Conservation (phyloP, 2,888 invertebrate genomes). For the Caenorhabditis zanzibari region DNA sequence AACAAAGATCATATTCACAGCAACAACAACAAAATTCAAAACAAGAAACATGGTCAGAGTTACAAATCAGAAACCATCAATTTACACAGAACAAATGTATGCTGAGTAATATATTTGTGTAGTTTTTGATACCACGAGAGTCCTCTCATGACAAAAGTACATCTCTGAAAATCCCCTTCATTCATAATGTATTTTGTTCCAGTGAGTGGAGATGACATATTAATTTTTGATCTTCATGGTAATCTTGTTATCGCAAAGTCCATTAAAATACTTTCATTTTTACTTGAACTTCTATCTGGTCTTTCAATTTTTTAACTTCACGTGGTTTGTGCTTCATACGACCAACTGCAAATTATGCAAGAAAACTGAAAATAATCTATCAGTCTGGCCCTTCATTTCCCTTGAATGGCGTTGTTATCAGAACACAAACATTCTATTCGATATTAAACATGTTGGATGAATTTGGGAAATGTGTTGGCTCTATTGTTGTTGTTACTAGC, state of each 20-base stretch:
- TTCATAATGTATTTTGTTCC: constrained; percentile 5
- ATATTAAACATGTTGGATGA: not conserved
- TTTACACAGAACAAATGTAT: too few species aligned
- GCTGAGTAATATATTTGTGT: not conserved
- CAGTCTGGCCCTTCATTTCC: too few species aligned
- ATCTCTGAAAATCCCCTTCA: too few species aligned
- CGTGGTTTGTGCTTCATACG: not conserved
- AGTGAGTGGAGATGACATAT: not conserved
- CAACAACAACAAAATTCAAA: too few species aligned
- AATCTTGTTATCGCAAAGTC: constrained; percentile 11
- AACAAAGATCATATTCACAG: too few species aligned
- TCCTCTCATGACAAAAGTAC: too few species aligned
- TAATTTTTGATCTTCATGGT: constrained; percentile 1
- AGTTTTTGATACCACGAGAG: not conserved
- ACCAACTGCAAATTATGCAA: not conserved
- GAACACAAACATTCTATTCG: too few species aligned
- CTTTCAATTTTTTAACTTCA: not conserved
- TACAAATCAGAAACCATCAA: too few species aligned
- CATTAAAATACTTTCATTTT: too few species aligned
- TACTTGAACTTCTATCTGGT: too few species aligned
- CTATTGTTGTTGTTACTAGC: not conserved
- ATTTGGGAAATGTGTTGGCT: not conserved
- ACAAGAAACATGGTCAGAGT: too few species aligned
- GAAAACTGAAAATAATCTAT: not conserved
- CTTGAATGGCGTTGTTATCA: too few species aligned